A percentile compares a stretch with the other conserved stretches of the same genome.
These are phyloP conservation scores for Morpho achilles DNA, from an alignment of 2,888 invertebrate species.

Conservation along the genomic window DNA sequence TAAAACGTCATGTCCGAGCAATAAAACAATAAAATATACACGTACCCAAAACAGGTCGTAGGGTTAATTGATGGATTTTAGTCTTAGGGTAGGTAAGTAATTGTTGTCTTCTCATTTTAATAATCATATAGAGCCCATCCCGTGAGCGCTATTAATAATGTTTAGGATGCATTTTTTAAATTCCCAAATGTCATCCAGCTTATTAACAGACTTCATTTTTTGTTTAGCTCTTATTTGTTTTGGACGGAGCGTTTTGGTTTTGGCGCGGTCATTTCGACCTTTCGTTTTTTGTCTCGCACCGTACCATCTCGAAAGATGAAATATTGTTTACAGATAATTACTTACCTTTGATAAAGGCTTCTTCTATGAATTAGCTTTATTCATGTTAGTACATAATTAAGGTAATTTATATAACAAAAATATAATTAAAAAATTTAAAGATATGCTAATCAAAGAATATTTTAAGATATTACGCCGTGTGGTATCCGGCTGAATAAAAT, in stretches of 20 bases:
- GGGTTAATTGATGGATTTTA: slow-evolving; percentile 46
- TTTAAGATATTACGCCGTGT: no score
- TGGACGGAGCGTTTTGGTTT: slow-evolving; percentile 70
- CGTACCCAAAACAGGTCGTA: slow-evolving; percentile 39
- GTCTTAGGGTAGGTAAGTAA: slow-evolving; percentile 54
- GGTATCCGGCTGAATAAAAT: no score
- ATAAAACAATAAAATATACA: slow-evolving; percentile 41
- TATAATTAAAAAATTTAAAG: no score
- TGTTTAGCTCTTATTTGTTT: slow-evolving; percentile 73
- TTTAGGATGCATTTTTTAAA: slow-evolving; percentile 73
- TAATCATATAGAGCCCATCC: slow-evolving; percentile 59
- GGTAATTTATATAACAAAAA: no score
- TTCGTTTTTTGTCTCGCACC: slow-evolving; percentile 73
- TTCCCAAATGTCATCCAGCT: slow-evolving; percentile 79
- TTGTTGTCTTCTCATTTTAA: slow-evolving; percentile 65
- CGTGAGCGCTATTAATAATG: slow-evolving; percentile 72
- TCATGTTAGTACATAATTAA: no score
- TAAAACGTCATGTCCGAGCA: slow-evolving; percentile 43
- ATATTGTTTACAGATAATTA: slow-evolving; percentile 77
- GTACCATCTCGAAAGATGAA: slow-evolving; percentile 68
- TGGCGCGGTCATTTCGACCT: slow-evolving; percentile 74
- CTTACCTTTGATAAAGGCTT: slow-evolving; percentile 58
- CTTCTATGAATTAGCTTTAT: slow-evolving; percentile 47
- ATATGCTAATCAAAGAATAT: no score
- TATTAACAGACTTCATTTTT: slow-evolving; percentile 77